These are phyloP conservation scores for Lepidonotus clava DNA, from an alignment of 2,888 invertebrate species.

Conservation along the genomic window DNA sequence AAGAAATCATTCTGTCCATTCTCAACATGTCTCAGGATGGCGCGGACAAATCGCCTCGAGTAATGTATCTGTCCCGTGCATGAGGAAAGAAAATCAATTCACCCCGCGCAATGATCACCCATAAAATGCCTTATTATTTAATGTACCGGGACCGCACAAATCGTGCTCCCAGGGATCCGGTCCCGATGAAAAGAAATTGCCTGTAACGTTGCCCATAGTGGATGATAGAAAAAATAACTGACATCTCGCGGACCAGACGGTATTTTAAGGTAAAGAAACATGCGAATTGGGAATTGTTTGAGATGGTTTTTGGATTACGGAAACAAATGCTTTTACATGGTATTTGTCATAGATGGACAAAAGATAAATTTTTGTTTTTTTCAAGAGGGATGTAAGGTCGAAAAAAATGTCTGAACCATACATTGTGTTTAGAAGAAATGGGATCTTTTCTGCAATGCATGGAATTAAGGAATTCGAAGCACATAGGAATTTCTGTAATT, in stretches of 20 bases:
- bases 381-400: no score
- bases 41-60: not conserved
- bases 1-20: conserved; percentile 5
- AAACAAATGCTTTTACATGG: no score
- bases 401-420: no score
- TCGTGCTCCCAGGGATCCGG: conserved; percentile 16
- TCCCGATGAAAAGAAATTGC: not conserved
- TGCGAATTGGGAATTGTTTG: no score
- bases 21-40: not conserved
- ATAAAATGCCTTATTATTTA: conserved; percentile 29
- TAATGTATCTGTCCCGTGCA: conserved; percentile 29
- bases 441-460: no score
- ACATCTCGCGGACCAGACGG: not conserved
- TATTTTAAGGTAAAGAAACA: not conserved
- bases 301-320: no score
- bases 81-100: not conserved
- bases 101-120: conserved; percentile 17
- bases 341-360: no score
- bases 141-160: conserved; percentile 6
- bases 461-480: no score
- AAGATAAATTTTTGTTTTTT: no score
- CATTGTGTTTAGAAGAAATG: no score
- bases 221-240: not conserved
- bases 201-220: conserved; percentile 27
- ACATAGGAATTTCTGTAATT: no score